Percentiles rank a stretch among this genome's conserved stretches.
These are phyloP conservation scores for Casuarius casuarius DNA, from an alignment of 2,113 vertebrate species.

Conservation along the genomic window DNA sequence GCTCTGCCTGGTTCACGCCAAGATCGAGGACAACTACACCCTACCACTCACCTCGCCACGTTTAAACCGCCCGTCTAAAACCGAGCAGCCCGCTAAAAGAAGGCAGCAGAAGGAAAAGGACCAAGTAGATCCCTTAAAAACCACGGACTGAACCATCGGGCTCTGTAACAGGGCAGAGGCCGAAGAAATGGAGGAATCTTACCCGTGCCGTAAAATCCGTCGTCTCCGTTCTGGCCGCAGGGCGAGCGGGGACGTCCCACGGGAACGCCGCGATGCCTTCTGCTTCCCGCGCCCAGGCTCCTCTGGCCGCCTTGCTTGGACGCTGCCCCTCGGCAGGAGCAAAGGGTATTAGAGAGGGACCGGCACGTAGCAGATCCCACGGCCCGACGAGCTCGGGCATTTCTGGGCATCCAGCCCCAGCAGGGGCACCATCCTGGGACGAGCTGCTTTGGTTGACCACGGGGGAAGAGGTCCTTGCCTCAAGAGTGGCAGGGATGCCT, in stretches of 20 bases:
- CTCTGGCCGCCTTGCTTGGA: constrained; percentile 77
- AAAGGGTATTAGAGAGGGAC: background rate
- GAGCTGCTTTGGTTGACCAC: rapidly evolving
- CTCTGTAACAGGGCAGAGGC: background rate
- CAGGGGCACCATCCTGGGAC: background rate
- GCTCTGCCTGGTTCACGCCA: background rate
- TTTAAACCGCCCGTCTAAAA: background rate
- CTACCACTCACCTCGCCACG: background rate
- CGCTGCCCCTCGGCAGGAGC: constrained; percentile 54
- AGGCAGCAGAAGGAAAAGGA: background rate
- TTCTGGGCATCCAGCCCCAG: background rate
- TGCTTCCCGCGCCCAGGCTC: constrained; percentile 77
- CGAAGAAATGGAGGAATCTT: constrained; percentile 30
- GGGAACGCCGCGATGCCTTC: constrained; percentile 76
- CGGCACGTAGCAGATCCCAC: background rate
- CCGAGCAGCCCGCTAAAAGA: background rate
- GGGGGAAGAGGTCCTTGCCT: background rate
- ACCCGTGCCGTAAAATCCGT: constrained; percentile 71
- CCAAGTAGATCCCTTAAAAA: background rate
- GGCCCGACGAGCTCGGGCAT: background rate
- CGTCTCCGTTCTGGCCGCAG: constrained; percentile 69
- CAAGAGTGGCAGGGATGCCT: rapidly evolving
- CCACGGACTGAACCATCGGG: background rate
- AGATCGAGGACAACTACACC: background rate
- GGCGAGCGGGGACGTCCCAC: constrained; percentile 68